phyloP scores from a whole-genome alignment of 2,888 invertebrate genomes.

The Lymantria monacha region DNA sequence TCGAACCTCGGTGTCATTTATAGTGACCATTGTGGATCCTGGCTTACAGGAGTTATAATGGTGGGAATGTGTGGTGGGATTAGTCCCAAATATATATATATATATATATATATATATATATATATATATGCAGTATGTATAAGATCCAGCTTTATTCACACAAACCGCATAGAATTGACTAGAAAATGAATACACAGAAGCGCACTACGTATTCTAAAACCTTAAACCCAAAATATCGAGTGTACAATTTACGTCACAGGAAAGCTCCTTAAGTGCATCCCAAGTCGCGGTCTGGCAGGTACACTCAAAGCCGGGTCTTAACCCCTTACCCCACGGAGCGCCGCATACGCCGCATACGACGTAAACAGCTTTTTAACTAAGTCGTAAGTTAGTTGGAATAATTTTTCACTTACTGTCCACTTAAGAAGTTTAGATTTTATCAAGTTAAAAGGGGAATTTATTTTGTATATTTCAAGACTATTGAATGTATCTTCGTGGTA shows the following conservation, averaged over 20 bases:
- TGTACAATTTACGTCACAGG: slow-evolving; percentile 1
- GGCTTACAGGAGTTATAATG: too few relatives aligned
- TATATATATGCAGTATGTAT: not conserved
- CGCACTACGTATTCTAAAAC: not conserved
- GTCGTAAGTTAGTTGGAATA: slow-evolving; percentile 19
- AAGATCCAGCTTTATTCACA: not conserved
- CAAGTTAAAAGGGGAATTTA: not conserved
- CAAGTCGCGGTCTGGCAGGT: slow-evolving; percentile 1
- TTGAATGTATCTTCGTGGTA: too few relatives aligned
- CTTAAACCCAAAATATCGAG: not conserved
- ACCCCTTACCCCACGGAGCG: not conserved
- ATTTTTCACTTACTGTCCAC: slow-evolving; percentile 24
- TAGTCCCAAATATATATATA: too few relatives aligned
- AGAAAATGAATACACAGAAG: not conserved
- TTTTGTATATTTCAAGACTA: too few relatives aligned
- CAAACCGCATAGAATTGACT: not conserved
- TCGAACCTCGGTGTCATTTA: too few relatives aligned
- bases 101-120: too few relatives aligned
- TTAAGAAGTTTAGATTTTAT: not conserved
- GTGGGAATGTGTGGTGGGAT: too few relatives aligned
- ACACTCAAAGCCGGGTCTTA: slow-evolving; percentile 2
- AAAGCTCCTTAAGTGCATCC: slow-evolving; percentile 4
- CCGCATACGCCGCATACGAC: not conserved
- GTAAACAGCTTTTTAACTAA: slow-evolving; percentile 17
- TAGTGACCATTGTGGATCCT: too few relatives aligned